Evolutionary conservation across 2,797 vertebrate species (phyloP), one percentile per base, ranked within the genome.

Genomic region (Chaetophractus vellerosus): DNA sequence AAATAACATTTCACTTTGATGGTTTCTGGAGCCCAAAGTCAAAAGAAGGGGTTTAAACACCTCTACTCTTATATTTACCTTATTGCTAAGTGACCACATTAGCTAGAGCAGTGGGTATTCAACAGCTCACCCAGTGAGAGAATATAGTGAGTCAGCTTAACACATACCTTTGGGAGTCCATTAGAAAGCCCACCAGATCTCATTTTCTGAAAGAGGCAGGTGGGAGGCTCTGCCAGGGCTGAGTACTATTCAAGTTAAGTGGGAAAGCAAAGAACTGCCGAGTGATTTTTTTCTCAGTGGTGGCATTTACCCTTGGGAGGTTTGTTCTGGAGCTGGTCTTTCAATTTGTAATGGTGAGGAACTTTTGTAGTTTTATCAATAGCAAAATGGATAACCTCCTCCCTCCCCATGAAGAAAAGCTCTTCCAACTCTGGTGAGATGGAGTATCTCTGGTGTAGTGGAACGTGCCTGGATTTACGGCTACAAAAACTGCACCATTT

Each of bases 201-300:
- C 33, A 76, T 93, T 83, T 95, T 89, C 52, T 91, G 18, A 88
- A 87, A 78, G 57, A 94, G 11, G 18, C 21, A 82, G 71, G 91
- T 28, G 41, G 26, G 19, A 91, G 64, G n/a, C 33, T 28, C 38
- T 78, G 18, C 75, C 33, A 50, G 41, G 38, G 50, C 38, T n/a
- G 18, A 95, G 9, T 33, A 64, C 36, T 88, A 41, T 48, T 92
- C 64, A 82, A 74, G 69, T 24, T 36, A 95, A 92, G 57, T 75
- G 79, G 71, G 48, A 94, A 91, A 86, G 24, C 79, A 88, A 88
- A 95, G 26, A 85, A 52, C 9, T 18, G 0, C 45, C 26, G 26
- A 50, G 45, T 83, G 61, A 64, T 66, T 74, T 61, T 38, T 63
- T 85, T 19, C 41, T 59, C 45, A 61, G 36, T 64, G 63, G 14